phyloP scores from a whole-genome alignment of 2,113 vertebrate species.

The Boulengerochromis microlepis region DNA sequence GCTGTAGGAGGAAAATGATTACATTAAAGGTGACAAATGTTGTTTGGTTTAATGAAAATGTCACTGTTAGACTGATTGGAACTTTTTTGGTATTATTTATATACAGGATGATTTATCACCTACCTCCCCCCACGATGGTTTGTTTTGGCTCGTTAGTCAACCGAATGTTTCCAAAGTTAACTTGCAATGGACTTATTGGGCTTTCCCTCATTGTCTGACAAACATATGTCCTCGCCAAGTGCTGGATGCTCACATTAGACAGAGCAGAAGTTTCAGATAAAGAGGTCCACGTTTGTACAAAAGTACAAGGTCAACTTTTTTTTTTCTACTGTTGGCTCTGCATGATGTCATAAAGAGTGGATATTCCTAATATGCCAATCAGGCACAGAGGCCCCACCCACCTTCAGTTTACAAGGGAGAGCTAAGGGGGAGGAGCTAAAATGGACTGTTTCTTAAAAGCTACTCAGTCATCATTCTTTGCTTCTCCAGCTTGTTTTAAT shows the following conservation, averaged over 20 bases:
- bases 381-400: neutral
- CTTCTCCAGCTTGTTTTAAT: accelerated
- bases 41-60: neutral
- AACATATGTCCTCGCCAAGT: too few species aligned
- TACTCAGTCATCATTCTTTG: accelerated
- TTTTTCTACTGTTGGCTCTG: neutral
- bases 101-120: neutral
- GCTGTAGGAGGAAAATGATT: neutral
- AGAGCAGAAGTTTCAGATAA: neutral
- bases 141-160: neutral
- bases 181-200: neutral
- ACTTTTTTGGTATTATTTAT: neutral
- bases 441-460: neutral
- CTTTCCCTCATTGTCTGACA: neutral
- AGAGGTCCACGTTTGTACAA: accelerated
- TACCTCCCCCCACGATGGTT: neutral
- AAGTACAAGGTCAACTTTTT: neutral
- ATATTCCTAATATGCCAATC: accelerated
- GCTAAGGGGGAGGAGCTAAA: neutral
- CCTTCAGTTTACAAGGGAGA: neutral
- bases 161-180: neutral
- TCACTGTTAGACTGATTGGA: neutral
- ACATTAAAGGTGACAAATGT: neutral
- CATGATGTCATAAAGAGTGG: neutral
- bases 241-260: neutral